Evolutionary conservation across 2,113 vertebrate species (phyloP).

Genomic region (Gallinago paraguaiae): DNA sequence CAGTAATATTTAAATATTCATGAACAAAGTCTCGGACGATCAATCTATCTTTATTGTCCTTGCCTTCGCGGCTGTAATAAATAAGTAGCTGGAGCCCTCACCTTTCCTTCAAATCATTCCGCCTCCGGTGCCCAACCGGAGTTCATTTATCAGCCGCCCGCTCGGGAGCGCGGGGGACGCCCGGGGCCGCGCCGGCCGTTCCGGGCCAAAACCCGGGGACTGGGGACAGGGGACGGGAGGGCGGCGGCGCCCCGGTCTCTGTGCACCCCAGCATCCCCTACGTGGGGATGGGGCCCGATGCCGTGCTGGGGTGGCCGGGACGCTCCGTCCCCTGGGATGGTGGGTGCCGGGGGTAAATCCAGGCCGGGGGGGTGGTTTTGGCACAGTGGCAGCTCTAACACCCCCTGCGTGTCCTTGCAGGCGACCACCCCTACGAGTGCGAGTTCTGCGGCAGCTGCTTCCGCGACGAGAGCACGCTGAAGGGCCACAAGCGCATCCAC

Average conservation of each 20-base stretch:
- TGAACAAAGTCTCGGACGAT: conserved; percentile 84
- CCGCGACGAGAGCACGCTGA: conserved; percentile 96
- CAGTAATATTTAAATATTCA: conserved; percentile 90
- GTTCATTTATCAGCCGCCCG: conserved; percentile 14
- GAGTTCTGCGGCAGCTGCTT: conserved; percentile 99
- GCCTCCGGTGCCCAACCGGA: neutral
- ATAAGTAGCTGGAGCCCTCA: conserved; percentile 77
- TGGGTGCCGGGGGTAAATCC: fast-evolving
- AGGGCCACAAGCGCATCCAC: conserved; percentile 94
- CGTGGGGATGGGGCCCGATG: fast-evolving
- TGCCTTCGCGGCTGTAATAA: conserved; percentile 80
- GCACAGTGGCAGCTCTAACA: neutral
- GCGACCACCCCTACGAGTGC: conserved; percentile 94
- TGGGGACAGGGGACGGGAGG: fast-evolving
- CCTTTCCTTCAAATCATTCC: conserved; percentile 69
- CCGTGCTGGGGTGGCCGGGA: fast-evolving
- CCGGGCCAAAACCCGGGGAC: neutral
- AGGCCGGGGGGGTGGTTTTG: neutral
- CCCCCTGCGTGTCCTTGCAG: conserved; percentile 48
- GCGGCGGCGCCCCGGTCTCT: fast-evolving
- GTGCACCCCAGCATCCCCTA: fast-evolving
- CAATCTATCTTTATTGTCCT: conserved; percentile 89
- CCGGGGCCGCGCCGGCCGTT: neutral
- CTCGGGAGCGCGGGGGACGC: neutral
- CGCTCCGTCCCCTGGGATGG: fast-evolving